These are phyloP conservation scores for Amiota mariae DNA, from an alignment of 2,888 invertebrate species.

Conservation along the genomic window DNA sequence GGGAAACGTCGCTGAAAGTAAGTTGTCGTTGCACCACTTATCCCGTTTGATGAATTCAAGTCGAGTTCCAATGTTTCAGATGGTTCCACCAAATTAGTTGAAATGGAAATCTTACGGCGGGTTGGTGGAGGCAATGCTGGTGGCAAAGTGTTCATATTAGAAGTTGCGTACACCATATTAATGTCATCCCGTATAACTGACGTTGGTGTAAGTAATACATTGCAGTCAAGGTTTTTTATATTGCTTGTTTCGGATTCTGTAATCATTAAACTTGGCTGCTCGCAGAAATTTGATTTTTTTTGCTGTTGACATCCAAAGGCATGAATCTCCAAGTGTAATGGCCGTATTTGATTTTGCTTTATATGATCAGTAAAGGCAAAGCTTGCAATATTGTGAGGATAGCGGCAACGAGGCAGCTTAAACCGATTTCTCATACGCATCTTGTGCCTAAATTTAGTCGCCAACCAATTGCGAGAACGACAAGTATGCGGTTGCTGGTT, in stretches of 20 bases:
- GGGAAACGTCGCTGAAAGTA: constrained; percentile 58
- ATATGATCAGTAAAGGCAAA: constrained; percentile 51
- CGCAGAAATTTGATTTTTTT: constrained; percentile 43
- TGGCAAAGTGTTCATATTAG: constrained; percentile 61
- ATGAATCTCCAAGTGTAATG: constrained; percentile 60
- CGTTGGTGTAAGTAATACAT: constrained; percentile 52
- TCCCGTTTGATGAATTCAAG: constrained; percentile 57
- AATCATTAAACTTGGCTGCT: constrained; percentile 42
- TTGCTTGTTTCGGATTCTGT: constrained; percentile 52
- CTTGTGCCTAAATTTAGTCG: constrained; percentile 69
- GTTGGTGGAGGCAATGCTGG: constrained; percentile 75
- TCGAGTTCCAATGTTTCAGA: constrained; percentile 76
- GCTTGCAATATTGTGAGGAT: constrained; percentile 33
- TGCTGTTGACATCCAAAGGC: constrained; percentile 47
- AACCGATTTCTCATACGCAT: constrained; percentile 72
- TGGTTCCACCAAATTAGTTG: constrained; percentile 74
- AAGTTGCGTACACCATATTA: constrained; percentile 63
- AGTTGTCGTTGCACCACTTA: constrained; percentile 42
- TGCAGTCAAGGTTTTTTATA: constrained; percentile 51
- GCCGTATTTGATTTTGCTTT: constrained; percentile 74
- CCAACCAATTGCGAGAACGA: constrained; percentile 64
- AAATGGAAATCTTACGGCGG: constrained; percentile 74
- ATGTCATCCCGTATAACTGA: constrained; percentile 71
- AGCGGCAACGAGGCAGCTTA: constrained; percentile 69
- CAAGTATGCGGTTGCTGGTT: constrained; percentile 35